Percentiles rank a stretch among this genome's conserved stretches.
Conservation (phyloP, 2,797 vertebrate species). For the Falco peregrinus region DNA sequence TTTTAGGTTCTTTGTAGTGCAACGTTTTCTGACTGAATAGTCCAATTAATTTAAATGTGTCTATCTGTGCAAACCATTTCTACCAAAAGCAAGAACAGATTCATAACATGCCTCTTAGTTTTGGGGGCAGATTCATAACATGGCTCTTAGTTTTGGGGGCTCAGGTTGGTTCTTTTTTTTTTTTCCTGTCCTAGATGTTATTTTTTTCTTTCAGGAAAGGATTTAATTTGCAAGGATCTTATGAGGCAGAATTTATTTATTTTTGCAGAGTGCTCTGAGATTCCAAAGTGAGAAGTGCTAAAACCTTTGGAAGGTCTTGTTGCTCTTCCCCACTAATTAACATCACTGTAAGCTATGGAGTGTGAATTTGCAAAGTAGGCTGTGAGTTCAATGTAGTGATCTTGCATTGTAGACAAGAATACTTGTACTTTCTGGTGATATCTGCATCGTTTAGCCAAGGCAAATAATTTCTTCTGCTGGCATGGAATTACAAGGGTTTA, state of each 20-base stretch:
- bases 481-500: slow-evolving; percentile 78
- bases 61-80: not conserved
- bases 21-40: not conserved
- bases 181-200: not conserved
- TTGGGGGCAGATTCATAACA: not conserved
- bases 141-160: not conserved
- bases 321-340: not conserved
- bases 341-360: not conserved
- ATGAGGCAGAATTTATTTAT: not conserved
- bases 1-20: not conserved
- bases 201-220: not conserved
- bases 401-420: not conserved
- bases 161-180: not conserved
- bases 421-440: slow-evolving; percentile 71
- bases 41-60: not conserved
- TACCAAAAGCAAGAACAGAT: not conserved
- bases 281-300: not conserved
- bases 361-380: not conserved
- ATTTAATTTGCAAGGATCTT: not conserved
- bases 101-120: not conserved
- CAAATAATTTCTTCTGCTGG: slow-evolving; percentile 80
- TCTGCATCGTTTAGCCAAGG: slow-evolving; percentile 81
- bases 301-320: not conserved
- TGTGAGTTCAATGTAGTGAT: not conserved
- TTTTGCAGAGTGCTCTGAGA: not conserved